Evolutionary conservation across 2,113 vertebrate genomes (phyloP), one percentile per base, ranked within the genome.

Genomic region (Prunella fulvescens): DNA sequence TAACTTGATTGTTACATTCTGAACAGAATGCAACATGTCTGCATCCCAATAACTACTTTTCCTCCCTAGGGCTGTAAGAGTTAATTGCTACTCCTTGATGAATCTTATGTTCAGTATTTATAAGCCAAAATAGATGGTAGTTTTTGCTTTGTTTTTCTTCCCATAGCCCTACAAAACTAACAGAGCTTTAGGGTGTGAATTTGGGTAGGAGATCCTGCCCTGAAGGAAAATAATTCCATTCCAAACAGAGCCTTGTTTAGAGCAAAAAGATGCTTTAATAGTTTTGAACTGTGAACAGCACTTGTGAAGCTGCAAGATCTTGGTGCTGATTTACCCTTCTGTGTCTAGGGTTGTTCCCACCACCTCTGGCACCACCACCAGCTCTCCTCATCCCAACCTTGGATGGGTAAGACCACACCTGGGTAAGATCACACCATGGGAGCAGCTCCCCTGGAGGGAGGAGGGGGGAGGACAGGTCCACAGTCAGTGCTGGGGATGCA

Each of bases 291-390:
- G 31, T 61, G 56, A 67, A 6, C 31, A 64, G 39, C 54, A 23
- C 18, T 70, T 25, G 1, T 22, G 61, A n/a, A 20, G 40, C 77
- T 50, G 78, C 9, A 74, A 54, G 33, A 9, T 39, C 13, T 39
- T 39, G 78, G 25, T 91, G 77, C 37, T 79, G 22, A 88, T 69
- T 37, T 81, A 0, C 4, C 19, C 18, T 58, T 97, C 72, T 92
- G 42, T 87, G 83, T 93, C 18, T 87, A 98, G 97, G 97, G 71
- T 58, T 98, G 85, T 97, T 98, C 76, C 98, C 98, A 14, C 98
- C 97, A 8, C 98, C 97, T 29, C 96, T 98, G 78, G 95, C 97
- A 72, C 97, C 97, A 29, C 97, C 97, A 60, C 97, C 97, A 87
- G 90, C 97, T 74, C 95, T 97, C 69, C 94, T 98, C 90, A 97